phyloP scores from a whole-genome alignment of 2,113 vertebrate species.

The Oryctolagus cuniculus region DNA sequence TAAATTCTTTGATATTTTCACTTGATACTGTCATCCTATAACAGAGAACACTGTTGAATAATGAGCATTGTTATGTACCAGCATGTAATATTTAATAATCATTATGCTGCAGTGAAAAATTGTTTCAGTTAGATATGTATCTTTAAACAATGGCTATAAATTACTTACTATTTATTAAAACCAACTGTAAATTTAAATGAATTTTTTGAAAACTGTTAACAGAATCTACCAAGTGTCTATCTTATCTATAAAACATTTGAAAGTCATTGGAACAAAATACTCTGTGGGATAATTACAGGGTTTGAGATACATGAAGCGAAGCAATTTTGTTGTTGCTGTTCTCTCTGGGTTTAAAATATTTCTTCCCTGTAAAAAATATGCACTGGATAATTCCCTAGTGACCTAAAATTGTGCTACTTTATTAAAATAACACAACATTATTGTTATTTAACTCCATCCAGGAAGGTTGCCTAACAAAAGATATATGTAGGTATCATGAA shows the following conservation, averaged over 20 bases:
- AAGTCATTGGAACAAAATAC: background rate
- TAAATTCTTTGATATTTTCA: background rate
- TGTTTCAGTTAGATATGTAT: background rate
- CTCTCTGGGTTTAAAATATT: background rate
- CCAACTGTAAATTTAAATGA: background rate
- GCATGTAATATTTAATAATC: background rate
- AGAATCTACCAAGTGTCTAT: background rate
- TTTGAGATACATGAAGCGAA: background rate
- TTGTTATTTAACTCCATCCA: background rate
- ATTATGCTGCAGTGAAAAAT: background rate
- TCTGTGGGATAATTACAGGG: background rate
- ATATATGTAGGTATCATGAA: background rate
- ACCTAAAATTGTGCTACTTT: background rate
- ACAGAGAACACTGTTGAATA: background rate
- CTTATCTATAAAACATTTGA: background rate
- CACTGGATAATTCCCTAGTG: background rate
- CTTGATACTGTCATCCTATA: background rate
- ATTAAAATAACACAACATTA: slow-evolving; percentile 32
- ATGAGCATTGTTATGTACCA: background rate
- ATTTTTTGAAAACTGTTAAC: background rate
- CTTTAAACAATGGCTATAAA: background rate
- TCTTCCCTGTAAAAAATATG: background rate
- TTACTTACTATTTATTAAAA: background rate
- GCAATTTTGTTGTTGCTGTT: background rate
- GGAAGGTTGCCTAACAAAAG: background rate